Conservation (phyloP, 2,797 vertebrate genomes). For the Falco columbarius region DNA sequence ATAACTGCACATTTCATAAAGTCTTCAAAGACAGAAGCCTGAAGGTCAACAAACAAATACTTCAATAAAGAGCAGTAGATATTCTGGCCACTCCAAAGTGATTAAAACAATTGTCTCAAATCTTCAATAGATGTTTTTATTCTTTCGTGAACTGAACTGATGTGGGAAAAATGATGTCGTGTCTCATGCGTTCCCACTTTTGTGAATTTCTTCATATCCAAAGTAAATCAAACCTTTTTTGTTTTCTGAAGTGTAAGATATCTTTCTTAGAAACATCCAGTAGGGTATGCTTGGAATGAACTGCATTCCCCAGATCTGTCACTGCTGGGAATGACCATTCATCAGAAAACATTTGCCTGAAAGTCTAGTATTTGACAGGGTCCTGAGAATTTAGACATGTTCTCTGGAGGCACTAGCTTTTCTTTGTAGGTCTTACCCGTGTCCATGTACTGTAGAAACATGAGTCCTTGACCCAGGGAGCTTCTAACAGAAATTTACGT, state of each 20-base stretch:
- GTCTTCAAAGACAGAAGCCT: slow-evolving; percentile 8
- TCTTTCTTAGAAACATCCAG: neutral
- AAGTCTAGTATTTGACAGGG: neutral
- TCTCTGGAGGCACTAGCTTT: neutral
- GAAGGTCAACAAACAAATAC: slow-evolving; percentile 1
- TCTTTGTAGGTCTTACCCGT: neutral
- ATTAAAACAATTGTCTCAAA: neutral
- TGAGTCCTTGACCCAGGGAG: neutral
- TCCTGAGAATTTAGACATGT: neutral
- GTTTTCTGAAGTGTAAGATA: neutral
- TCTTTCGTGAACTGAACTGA: neutral
- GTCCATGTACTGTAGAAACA: neutral
- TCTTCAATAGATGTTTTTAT: neutral
- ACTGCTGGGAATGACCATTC: neutral
- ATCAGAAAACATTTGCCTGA: neutral
- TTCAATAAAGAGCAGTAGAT: neutral
- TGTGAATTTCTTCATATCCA: neutral
- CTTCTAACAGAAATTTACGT: neutral
- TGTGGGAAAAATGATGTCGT: neutral
- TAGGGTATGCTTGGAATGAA: neutral
- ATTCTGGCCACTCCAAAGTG: neutral
- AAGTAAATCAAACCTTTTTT: neutral
- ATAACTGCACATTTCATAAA: neutral
- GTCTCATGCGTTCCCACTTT: neutral
- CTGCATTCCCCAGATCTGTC: neutral